Percentiles rank a stretch among this genome's conserved stretches.
Conservation (phyloP, 2,113 vertebrate species). For the Leptocoma aspasia region DNA sequence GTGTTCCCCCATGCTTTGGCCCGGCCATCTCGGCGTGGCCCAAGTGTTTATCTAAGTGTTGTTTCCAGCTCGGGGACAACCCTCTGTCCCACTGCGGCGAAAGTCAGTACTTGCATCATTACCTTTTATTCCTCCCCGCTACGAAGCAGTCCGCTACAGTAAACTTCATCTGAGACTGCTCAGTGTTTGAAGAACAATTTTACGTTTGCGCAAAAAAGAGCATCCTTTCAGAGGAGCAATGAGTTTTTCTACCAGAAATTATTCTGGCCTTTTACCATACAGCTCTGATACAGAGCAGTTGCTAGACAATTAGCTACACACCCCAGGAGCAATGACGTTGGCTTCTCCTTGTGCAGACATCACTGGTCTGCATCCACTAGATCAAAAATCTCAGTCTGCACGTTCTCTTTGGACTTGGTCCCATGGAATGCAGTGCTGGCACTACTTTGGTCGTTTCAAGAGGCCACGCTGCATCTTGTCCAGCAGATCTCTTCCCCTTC, state of each 20-base stretch:
- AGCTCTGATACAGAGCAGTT: background rate
- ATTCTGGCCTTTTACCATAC: background rate
- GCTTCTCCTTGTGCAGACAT: background rate
- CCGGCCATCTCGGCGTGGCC: background rate
- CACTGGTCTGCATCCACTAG: accelerated
- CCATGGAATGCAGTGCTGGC: accelerated
- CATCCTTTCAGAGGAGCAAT: background rate
- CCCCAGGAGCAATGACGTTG: background rate
- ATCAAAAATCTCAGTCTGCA: background rate
- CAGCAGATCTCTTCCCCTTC: background rate
- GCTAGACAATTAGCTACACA: background rate
- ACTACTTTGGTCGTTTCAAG: background rate
- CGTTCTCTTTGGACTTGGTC: background rate
- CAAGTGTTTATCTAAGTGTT: background rate
- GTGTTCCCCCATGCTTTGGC: accelerated
- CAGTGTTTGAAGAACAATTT: background rate
- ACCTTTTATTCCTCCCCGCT: accelerated
- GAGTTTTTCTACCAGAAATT: background rate
- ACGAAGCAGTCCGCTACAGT: background rate
- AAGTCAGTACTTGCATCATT: background rate
- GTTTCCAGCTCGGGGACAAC: background rate
- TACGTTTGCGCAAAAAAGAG: background rate
- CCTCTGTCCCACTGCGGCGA: background rate
- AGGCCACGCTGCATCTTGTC: background rate
- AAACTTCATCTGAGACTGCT: background rate